A percentile compares a stretch with the other conserved stretches of the same genome.
Evolutionary conservation across 2,797 vertebrate species (phyloP).

Genomic region (Sebastes cheni): DNA sequence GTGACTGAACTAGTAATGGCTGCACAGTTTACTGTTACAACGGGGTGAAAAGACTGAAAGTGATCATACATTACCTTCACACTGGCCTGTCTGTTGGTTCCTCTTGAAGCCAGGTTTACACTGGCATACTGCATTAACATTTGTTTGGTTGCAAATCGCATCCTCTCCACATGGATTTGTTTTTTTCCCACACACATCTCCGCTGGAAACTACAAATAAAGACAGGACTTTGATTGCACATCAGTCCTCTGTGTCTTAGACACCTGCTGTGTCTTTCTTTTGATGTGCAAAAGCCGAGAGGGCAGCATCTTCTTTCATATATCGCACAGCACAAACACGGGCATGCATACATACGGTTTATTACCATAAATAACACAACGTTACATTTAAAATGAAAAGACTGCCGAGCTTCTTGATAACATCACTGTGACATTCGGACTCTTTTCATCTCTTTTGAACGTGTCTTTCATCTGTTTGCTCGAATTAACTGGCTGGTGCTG

Average conservation of each 20-base stretch:
- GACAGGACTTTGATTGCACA: conserved; percentile 67
- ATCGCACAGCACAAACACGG: conserved; percentile 38
- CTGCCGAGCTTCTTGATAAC: conserved; percentile 9
- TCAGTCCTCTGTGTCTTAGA: conserved; percentile 37
- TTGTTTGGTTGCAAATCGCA: conserved; percentile 94
- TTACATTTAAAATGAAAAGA: conserved; percentile 37
- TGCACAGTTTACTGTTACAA: neutral
- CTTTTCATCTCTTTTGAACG: conserved; percentile 53
- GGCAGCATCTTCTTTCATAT: conserved; percentile 41
- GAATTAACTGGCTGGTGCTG: neutral
- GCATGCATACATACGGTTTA: conserved; percentile 49
- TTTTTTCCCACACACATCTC: conserved; percentile 92
- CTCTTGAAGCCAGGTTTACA: conserved; percentile 97
- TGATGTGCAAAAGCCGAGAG: conserved; percentile 66
- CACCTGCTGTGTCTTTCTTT: conserved; percentile 67
- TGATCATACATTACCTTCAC: conserved; percentile 89
- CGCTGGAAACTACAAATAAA: conserved; percentile 83
- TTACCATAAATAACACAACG: conserved; percentile 72
- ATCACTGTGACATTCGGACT: conserved; percentile 17
- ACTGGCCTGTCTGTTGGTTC: conserved; percentile 88
- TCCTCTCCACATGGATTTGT: conserved; percentile 96
- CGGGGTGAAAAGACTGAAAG: neutral
- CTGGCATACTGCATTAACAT: conserved; percentile 88
- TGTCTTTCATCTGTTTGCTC: conserved; percentile 40
- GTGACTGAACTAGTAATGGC: neutral